Conservation (phyloP, 2,113 vertebrate genomes). For the Ginglymostoma cirratum region DNA sequence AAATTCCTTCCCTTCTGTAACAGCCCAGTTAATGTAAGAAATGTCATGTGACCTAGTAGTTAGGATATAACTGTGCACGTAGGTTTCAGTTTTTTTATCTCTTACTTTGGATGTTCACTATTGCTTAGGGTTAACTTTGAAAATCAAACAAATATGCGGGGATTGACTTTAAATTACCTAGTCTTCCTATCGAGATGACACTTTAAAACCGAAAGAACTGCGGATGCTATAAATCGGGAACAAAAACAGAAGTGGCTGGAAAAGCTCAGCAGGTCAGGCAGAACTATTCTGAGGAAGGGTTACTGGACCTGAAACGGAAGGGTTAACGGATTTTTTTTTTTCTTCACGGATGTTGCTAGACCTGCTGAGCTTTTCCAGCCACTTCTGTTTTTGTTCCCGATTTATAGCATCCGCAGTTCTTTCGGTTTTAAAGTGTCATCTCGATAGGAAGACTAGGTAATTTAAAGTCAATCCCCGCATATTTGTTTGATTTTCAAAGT, state of each 20-base stretch:
- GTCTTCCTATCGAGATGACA: background rate
- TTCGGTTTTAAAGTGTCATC: background rate
- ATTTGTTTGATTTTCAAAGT: background rate
- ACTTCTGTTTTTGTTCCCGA: too few species aligned
- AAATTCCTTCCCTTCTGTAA: background rate
- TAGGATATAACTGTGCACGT: background rate
- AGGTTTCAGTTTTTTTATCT: background rate
- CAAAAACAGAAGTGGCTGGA: too few species aligned
- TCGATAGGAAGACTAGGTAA: background rate
- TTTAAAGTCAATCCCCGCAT: background rate
- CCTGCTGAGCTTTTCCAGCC: too few species aligned
- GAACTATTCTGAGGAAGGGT: too few species aligned
- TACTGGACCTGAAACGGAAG: too few species aligned
- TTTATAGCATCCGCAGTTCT: too few species aligned
- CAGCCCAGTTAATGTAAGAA: background rate
- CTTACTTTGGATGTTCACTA: background rate
- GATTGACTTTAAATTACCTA: background rate
- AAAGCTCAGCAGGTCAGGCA: too few species aligned
- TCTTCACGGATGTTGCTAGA: too few species aligned
- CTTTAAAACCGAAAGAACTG: too few species aligned
- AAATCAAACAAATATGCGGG: background rate
- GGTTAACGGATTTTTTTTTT: too few species aligned
- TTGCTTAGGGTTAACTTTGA: background rate
- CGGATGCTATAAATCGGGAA: too few species aligned
- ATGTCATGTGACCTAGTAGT: background rate